phyloP scores from a whole-genome alignment of 2,797 vertebrate species.

The Eurystomus glaucurus region DNA sequence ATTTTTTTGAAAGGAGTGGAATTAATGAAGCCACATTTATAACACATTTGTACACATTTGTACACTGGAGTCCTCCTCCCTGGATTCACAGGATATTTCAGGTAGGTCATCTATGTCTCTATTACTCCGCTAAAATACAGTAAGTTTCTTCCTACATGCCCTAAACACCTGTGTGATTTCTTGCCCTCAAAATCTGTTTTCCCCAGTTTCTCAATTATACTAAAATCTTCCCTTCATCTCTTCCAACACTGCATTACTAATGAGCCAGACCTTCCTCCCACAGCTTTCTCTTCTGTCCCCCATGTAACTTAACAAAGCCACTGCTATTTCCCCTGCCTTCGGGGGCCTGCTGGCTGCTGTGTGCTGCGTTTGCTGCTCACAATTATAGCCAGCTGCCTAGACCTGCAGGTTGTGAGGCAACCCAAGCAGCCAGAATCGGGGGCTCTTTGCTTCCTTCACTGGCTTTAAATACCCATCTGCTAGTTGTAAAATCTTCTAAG shows the following conservation, averaged over 20 bases:
- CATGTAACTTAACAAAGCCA: rapidly evolving
- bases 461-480: background rate
- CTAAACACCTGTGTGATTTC: background rate
- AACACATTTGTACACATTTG: background rate
- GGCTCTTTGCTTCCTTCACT: background rate
- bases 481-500: background rate
- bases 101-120: background rate
- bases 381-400: background rate
- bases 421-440: background rate
- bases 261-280: background rate
- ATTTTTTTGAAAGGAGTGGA: background rate
- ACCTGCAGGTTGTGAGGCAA: background rate
- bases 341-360: background rate
- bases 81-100: background rate
- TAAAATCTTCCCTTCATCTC: background rate
- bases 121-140: background rate
- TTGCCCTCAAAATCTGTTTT: background rate
- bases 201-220: background rate
- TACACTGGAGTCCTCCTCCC: background rate
- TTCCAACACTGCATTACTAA: background rate
- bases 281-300: background rate
- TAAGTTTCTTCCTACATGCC: background rate
- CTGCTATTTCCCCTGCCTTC: background rate
- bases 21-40: background rate
- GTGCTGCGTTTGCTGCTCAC: background rate